These are phyloP conservation scores for Penelope pileata DNA, from an alignment of 2,113 vertebrate genomes.

Conservation along the genomic window DNA sequence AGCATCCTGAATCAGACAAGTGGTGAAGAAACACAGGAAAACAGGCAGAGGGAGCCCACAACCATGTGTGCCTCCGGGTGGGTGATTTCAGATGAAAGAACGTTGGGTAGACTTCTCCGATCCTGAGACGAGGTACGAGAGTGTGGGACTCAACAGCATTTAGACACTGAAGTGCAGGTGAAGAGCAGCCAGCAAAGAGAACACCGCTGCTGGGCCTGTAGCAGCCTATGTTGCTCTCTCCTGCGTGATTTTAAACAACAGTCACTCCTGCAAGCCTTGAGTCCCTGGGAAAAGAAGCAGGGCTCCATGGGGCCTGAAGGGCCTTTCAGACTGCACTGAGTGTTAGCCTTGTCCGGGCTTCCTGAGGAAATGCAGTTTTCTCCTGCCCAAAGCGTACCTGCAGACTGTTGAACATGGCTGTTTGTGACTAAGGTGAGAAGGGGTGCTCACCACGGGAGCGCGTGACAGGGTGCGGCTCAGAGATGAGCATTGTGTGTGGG, in stretches of 20 bases:
- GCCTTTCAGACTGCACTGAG: background rate
- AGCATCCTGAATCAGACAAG: background rate
- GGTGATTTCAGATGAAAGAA: background rate
- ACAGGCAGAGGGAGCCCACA: background rate
- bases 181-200: background rate
- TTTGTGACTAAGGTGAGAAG: background rate
- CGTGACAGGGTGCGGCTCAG: background rate
- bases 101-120: background rate
- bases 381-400: background rate
- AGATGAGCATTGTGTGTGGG: too few relatives aligned
- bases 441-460: too few relatives aligned
- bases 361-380: background rate
- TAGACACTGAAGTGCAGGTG: background rate
- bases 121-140: background rate
- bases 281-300: background rate
- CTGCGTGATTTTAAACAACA: background rate
- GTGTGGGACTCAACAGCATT: background rate
- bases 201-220: background rate
- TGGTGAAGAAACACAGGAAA: background rate
- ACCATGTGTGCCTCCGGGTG: accelerated
- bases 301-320: background rate
- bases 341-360: background rate
- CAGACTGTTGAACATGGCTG: background rate
- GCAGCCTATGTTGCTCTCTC: background rate
- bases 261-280: background rate